A percentile compares a stretch with the other conserved stretches of the same genome.
These are phyloP conservation scores for Drosophila incognita DNA, from an alignment of 2,888 invertebrate species.

Conservation along the genomic window DNA sequence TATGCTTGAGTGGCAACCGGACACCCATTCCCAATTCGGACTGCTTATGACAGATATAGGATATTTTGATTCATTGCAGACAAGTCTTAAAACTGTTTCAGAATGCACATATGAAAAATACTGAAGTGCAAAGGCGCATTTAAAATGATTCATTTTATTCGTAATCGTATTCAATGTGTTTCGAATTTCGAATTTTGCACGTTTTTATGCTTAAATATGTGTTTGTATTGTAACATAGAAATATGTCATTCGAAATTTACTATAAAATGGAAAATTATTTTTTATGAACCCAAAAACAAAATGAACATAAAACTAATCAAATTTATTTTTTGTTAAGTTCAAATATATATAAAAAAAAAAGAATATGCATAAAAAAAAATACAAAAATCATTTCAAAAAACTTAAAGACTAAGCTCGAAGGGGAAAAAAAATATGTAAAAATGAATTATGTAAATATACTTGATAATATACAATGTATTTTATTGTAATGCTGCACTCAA, in stretches of 20 bases:
- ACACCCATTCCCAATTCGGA: conserved; percentile 1
- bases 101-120: neutral
- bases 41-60: neutral
- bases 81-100: neutral
- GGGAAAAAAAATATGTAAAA: neutral
- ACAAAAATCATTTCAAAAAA: neutral
- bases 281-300: neutral
- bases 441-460: neutral
- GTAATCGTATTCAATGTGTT: conserved; percentile 11
- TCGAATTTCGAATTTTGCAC: conserved; percentile 1
- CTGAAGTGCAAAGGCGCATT: conserved; percentile 5
- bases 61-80: neutral
- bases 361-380: neutral
- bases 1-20: neutral
- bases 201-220: neutral
- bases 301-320: neutral
- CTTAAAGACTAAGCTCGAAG: conserved; percentile 7
- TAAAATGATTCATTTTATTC: conserved; percentile 26
- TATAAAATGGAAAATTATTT: neutral
- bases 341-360: neutral
- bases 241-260: neutral
- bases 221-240: conserved; percentile 1
- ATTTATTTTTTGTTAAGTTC: neutral
- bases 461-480: conserved; percentile 16
- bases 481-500: conserved; percentile 6